phyloP scores from a whole-genome alignment of 2,888 invertebrate genomes.

The Chouioia cunea region DNA sequence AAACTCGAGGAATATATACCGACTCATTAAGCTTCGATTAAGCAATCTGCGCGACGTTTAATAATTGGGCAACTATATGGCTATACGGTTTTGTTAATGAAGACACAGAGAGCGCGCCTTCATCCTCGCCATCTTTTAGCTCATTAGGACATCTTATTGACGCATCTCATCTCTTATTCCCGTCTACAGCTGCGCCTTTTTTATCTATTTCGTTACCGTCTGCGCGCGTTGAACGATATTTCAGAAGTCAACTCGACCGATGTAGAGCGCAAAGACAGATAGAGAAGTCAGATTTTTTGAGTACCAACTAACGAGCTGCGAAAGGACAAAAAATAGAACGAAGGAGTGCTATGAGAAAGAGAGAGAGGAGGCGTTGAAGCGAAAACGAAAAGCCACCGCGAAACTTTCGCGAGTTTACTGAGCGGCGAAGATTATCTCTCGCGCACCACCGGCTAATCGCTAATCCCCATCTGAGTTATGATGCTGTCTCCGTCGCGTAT shows the following conservation, averaged over 20 bases:
- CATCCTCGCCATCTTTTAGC: constrained; percentile 21
- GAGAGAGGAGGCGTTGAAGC: neutral
- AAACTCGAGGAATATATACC: neutral
- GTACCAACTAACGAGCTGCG: constrained; percentile 5
- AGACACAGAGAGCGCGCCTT: constrained; percentile 6
- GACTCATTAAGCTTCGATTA: constrained; percentile 28
- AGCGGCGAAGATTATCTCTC: constrained; percentile 33
- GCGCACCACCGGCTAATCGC: constrained; percentile 23
- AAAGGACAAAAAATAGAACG: neutral
- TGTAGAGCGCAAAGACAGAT: constrained; percentile 8
- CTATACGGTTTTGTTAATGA: constrained; percentile 35
- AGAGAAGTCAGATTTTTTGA: neutral
- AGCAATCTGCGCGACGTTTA: neutral
- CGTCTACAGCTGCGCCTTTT: constrained; percentile 1
- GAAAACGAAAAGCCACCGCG: constrained; percentile 8
- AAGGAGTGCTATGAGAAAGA: neutral
- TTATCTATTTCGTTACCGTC: constrained; percentile 21
- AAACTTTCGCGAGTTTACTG: constrained; percentile 12
- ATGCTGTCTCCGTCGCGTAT: neutral
- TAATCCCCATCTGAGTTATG: constrained; percentile 43
- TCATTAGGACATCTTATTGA: constrained; percentile 44
- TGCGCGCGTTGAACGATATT: constrained; percentile 1
- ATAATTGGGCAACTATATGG: constrained; percentile 3
- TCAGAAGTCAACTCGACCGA: neutral
- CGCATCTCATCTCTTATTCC: constrained; percentile 33